Conservation (phyloP, 2,888 invertebrate species). For the Hyppa rectilinea region DNA sequence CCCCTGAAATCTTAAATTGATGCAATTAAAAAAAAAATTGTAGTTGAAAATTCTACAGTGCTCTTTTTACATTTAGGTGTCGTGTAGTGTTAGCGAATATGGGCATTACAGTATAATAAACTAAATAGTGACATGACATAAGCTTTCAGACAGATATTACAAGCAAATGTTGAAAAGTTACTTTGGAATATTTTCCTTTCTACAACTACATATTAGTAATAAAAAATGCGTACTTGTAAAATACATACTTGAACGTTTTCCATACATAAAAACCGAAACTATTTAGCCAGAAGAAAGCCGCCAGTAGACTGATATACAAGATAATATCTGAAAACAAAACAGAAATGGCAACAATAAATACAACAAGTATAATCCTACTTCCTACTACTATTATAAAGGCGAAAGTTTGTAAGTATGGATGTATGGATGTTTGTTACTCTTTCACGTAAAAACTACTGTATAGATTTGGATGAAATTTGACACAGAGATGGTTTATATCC, state of each 20-base stretch:
- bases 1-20: no score
- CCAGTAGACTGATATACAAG: conserved; percentile 94
- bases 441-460: no score
- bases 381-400: no score
- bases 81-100: background rate
- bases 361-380: no score
- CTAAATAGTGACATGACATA: background rate
- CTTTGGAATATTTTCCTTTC: background rate
- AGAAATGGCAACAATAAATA: conserved; percentile 14
- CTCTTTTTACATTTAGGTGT: background rate
- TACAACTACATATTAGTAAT: conserved; percentile 25
- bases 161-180: background rate
- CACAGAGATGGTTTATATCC: no score
- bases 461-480: no score
- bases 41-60: background rate
- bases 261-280: conserved; percentile 96
- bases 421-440: no score
- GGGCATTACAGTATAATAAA: background rate
- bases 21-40: no score
- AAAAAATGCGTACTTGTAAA: conserved; percentile 48
- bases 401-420: no score
- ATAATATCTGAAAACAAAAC: conserved; percentile 92
- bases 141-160: background rate
- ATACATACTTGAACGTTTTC: conserved; percentile 94
- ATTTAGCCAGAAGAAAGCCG: conserved; percentile 96